These are phyloP conservation scores for Toxotes chatareus DNA, from an alignment of 2,113 vertebrate genomes.

Conservation along the genomic window DNA sequence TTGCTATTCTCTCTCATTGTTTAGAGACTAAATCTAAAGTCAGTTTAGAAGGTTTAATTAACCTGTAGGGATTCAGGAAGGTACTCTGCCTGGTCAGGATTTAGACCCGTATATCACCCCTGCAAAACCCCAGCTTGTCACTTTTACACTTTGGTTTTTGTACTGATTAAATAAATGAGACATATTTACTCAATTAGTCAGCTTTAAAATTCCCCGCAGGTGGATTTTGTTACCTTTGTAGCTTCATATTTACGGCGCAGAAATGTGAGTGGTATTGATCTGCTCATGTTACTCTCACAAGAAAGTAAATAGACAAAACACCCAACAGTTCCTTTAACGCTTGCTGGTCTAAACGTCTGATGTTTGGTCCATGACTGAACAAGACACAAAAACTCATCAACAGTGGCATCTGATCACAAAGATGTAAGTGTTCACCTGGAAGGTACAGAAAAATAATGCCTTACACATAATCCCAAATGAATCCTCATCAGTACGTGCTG, in stretches of 20 bases:
- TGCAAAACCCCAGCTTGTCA: not conserved
- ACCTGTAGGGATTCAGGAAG: too few relatives aligned
- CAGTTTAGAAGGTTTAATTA: too few relatives aligned
- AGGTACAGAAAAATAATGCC: not conserved
- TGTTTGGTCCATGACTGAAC: not conserved
- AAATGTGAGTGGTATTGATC: not conserved
- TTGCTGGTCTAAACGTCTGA: not conserved
- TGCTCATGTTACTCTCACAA: not conserved
- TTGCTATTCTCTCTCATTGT: not conserved
- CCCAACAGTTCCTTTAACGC: not conserved
- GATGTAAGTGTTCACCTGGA: not conserved
- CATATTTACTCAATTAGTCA: not conserved
- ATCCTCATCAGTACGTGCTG: too few relatives aligned
- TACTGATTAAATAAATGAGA: not conserved
- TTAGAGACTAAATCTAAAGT: not conserved
- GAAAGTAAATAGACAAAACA: not conserved
- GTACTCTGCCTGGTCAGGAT: too few relatives aligned
- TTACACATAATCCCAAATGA: not conserved
- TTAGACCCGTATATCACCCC: too few relatives aligned
- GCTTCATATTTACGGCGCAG: not conserved
- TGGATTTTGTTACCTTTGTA: not conserved
- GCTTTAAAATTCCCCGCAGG: not conserved
- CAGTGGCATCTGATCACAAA: not conserved
- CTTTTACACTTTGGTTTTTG: not conserved
- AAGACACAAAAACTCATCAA: not conserved